Evolutionary conservation across 2,113 vertebrate species (phyloP), one percentile per base, ranked within the genome.

Genomic region (Calidris pugnax): DNA sequence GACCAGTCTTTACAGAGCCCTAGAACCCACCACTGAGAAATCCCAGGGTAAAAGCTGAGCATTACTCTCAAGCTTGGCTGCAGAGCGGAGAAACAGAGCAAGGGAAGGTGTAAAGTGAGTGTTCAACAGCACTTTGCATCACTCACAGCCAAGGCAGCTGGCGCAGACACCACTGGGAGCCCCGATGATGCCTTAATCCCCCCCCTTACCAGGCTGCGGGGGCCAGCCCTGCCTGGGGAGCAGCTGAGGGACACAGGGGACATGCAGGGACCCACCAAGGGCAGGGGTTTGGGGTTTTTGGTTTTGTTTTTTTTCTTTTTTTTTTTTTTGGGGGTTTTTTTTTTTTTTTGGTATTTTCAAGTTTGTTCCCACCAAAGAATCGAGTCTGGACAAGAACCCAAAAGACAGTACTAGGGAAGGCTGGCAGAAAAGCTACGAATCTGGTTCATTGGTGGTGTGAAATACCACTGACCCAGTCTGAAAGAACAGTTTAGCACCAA

Each of bases 181-280:
- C 82, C 41, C 6, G 1, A 3, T 1, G 30, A 56, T 30, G 35
- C 43, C 75, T 63, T 17, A 32, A 32, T n/a, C 5, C 5, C 53
- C n/a, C n/a, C 4, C 37, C 3, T 12, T 1, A 3, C 0, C 3
- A 7, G 41, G 62, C 10, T 2, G 0, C 7, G 15, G 23, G n/a
- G 17, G 10, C 60, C 77, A 53, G n/a, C 50, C 50, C 28, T 2
- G 50, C 57, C 72, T 15, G 14, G 2, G 19, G 56, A n/a, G 21
- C 22, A n/a, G 57, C 62, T 4, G 41, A 41, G 39, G 63, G 39
- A 30, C 37, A 64, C 15, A 0, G 4, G 39, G 15, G 43, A 30
- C 28, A 11, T 3, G 9, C 37, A 33, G 33, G 50, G 55, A 59
- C 21, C 51, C 12, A 1, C 20, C 11, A 14, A 14, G 73, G 43